Conservation (phyloP, 2,797 vertebrate genomes). For the Enteromius thamalakanensis region DNA sequence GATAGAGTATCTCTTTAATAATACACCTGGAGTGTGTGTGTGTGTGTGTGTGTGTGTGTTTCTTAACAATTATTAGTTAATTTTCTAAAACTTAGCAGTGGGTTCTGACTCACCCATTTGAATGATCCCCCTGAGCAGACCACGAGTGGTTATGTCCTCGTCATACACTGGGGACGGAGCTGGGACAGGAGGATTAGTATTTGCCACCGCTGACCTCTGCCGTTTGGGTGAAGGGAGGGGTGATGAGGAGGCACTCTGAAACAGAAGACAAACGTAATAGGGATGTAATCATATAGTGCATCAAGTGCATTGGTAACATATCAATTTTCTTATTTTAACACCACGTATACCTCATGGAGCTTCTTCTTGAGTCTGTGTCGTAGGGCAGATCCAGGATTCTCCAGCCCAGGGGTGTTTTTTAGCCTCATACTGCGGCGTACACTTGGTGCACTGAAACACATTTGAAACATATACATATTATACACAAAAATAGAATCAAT, state of each 20-base stretch:
- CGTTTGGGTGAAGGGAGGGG: constrained; percentile 47
- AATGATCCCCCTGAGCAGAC: constrained; percentile 57
- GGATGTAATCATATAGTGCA: not conserved
- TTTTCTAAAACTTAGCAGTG: not conserved
- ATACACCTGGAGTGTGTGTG: not conserved
- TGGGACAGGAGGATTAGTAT: not conserved
- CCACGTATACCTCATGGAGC: constrained; percentile 50
- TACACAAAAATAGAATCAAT: not conserved
- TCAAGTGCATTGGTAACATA: not conserved
- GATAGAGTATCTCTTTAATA: not conserved
- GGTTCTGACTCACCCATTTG: constrained; percentile 47
- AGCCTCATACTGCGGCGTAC: constrained; percentile 43
- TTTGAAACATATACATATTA: not conserved
- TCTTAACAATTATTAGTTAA: not conserved
- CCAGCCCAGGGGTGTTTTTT: constrained; percentile 27
- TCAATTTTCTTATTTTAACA: not conserved
- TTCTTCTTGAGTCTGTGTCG: constrained; percentile 56
- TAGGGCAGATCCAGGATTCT: constrained; percentile 53
- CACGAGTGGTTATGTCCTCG: constrained; percentile 54
- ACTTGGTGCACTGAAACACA: not conserved
- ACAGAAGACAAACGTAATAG: not conserved
- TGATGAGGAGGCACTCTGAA: constrained; percentile 45
- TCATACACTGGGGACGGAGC: constrained; percentile 34
- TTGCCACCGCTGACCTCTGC: not conserved
- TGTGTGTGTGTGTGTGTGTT: not conserved